Evolutionary conservation across 2,797 vertebrate species (phyloP).

Genomic region (Peromyscus aztecus): DNA sequence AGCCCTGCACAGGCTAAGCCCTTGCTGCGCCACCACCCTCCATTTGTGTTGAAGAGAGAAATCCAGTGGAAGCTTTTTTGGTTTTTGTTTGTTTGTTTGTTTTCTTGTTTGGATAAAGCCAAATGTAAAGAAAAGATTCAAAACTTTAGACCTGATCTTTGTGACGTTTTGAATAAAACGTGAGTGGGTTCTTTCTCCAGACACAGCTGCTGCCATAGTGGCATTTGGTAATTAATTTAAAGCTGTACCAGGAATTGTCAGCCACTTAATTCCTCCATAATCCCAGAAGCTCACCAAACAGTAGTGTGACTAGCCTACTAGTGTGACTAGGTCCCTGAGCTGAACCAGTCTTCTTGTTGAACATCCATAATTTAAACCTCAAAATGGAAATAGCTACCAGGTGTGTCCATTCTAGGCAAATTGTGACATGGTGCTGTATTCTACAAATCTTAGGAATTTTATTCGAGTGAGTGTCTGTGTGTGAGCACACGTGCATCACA

Average conservation of each 20-base stretch:
- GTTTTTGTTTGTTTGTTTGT: too few relatives aligned
- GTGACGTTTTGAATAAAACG: slow-evolving; percentile 18
- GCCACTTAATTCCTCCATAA: neutral
- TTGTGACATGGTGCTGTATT: neutral
- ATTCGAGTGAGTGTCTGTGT: neutral
- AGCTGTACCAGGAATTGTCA: neutral
- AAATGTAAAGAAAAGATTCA: neutral
- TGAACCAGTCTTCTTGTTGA: neutral
- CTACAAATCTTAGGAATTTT: neutral
- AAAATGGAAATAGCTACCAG: neutral
- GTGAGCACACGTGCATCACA: neutral
- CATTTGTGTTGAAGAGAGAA: slow-evolving; percentile 29
- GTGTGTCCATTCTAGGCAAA: neutral
- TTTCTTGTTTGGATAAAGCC: neutral
- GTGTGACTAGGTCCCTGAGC: neutral
- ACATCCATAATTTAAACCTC: neutral
- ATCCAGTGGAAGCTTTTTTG: neutral
- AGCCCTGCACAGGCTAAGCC: neutral
- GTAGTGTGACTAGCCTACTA: neutral
- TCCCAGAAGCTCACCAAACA: neutral
- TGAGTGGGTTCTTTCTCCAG: neutral
- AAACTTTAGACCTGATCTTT: slow-evolving; percentile 4
- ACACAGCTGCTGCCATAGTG: neutral
- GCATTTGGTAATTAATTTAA: neutral
- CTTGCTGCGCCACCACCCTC: too few relatives aligned